Base-by-base conservation (phyloP, 2,888 invertebrate species). In the Arctia plantaginis region DNA sequence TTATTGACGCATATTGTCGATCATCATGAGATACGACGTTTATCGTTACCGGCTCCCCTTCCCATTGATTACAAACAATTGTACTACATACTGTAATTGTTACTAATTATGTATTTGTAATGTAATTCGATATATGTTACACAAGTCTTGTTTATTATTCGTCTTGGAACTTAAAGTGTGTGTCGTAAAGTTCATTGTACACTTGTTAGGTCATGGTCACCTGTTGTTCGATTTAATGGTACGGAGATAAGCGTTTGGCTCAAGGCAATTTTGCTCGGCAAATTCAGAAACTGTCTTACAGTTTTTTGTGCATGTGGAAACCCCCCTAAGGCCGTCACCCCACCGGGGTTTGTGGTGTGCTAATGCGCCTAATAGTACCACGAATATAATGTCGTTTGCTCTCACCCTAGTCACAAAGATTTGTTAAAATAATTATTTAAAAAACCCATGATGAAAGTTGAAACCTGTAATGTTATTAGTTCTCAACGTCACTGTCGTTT, bases 1-100 rank as follows among this genome's bases (percentile, higher is more conserved):
- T 69, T 70, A 70, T 71, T 71, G 71, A 71, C 65, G 47, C 47
- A 47, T 23, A 47, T 13, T 66, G 59, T 62, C 44, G 64, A n/a
- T n/a, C n/a, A 65, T 71, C 65, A 47, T 35, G 23, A 33, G 30
- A 64, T 44, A 47, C 41, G 39, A 69, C 30, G 59, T 69, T 35
- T 23, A 47, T 66, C 66, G 23, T 51, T n/a, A 69, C 51, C 23
- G 68, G 51, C 68, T 35, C n/a, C 51, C 35, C 13, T 69, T 51
- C 51, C 69, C 55, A 51, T 27, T 55, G 18, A 39, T 69, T 55
- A 15, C 33, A 23, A 8, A 69, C n/a, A 35, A 23, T 35, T 69
- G n/a, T 35, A 55, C n/a, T 12, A 55, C n/a, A 55, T 35, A 69
- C 35, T 55, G 55, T 69, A 55, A 69, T 35, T 69, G 69, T 69